These are phyloP conservation scores for Helicoverpa armigera DNA, from an alignment of 1,140 invertebrate genomes.

Conservation along the genomic window DNA sequence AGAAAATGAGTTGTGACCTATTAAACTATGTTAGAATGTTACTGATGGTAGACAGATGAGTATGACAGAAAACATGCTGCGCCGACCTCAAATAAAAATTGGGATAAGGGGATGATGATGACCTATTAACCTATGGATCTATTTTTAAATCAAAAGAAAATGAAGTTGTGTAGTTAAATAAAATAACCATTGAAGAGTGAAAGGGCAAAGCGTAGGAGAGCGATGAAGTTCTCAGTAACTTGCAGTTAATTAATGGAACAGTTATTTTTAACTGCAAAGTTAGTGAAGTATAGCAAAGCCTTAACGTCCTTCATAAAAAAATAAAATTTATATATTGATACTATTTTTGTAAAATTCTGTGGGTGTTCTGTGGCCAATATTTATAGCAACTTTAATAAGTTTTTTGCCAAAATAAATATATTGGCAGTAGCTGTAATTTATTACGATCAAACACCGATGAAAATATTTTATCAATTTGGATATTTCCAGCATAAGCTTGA, in stretches of 20 bases:
- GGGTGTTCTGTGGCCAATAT: background rate
- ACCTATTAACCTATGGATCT: background rate
- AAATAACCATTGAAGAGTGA: background rate
- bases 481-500: too few species aligned
- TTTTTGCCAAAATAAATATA: too few species aligned
- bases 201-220: background rate
- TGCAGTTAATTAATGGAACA: conserved; percentile 1
- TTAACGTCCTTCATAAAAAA: background rate
- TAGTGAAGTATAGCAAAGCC: background rate
- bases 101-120: too few species aligned
- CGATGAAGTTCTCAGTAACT: background rate
- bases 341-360: background rate
- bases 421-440: too few species aligned
- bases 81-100: too few species aligned
- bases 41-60: too few species aligned
- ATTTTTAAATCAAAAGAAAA: background rate
- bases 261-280: conserved; percentile 35
- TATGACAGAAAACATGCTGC: too few species aligned
- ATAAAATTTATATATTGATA: background rate
- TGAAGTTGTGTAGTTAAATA: background rate
- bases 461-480: too few species aligned
- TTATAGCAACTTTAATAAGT: background rate
- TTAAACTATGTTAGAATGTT: background rate
- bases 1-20: background rate
- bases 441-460: too few species aligned